These are phyloP conservation scores for Drosophila erecta DNA, from an alignment of 1,140 invertebrate genomes.

Conservation along the genomic window DNA sequence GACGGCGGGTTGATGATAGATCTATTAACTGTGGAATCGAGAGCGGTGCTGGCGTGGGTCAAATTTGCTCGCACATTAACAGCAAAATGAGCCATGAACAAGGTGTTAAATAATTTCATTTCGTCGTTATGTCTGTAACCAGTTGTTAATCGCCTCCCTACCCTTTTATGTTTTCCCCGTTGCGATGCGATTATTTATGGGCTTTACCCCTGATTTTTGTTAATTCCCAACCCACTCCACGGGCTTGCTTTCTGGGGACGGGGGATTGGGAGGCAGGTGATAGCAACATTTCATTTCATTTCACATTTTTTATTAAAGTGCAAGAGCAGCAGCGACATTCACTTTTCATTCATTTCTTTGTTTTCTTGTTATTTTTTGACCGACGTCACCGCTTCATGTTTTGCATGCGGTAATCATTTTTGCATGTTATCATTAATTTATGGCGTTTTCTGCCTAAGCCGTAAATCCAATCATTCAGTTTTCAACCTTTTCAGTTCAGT, in stretches of 20 bases:
- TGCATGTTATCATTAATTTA: slow-evolving; percentile 33
- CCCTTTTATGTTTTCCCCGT: slow-evolving; percentile 19
- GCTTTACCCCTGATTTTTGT: slow-evolving; percentile 41
- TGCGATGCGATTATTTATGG: slow-evolving; percentile 43
- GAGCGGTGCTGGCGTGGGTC: slow-evolving; percentile 5
- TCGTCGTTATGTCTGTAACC: slow-evolving; percentile 31
- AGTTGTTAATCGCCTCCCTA: slow-evolving; percentile 19
- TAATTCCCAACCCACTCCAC: slow-evolving; percentile 30
- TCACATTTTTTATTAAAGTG: slow-evolving; percentile 47
- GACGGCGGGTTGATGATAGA: slow-evolving; percentile 1
- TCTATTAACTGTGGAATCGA: slow-evolving; percentile 9
- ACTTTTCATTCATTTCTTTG: slow-evolving; percentile 48
- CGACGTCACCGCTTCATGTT: slow-evolving; percentile 23
- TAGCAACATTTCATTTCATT: slow-evolving; percentile 45
- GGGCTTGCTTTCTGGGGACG: background rate
- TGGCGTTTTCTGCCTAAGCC: slow-evolving; percentile 2
- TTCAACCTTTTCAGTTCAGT: background rate
- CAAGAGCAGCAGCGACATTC: slow-evolving; percentile 47
- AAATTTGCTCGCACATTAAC: slow-evolving; percentile 20
- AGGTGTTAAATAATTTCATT: slow-evolving; percentile 71
- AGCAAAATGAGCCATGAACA: slow-evolving; percentile 29
- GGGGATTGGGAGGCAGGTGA: background rate
- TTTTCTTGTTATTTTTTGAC: slow-evolving; percentile 12
- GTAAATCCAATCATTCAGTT: background rate
- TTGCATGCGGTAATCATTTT: slow-evolving; percentile 40